A percentile compares a stretch with the other conserved stretches of the same genome.
Conservation (phyloP, 2,888 invertebrate species). For the Rosalia funebris region DNA sequence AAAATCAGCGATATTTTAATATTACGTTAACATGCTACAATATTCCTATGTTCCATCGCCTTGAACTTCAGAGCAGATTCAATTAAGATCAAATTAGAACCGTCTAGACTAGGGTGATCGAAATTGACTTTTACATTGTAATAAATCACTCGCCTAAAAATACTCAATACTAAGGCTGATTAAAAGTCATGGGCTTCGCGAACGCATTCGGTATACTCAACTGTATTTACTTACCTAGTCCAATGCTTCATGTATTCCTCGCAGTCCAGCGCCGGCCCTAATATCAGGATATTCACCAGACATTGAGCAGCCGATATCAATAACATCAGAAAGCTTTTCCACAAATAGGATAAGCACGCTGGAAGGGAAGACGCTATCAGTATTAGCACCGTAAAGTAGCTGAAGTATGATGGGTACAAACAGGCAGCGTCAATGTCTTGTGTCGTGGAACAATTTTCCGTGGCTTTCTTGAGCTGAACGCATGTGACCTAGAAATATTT, state of each 20-base stretch:
- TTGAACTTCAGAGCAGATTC: too few species aligned
- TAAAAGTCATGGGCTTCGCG: too few species aligned
- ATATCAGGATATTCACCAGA: conserved; percentile 68
- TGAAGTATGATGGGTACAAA: conserved; percentile 78
- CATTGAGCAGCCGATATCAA: conserved; percentile 72
- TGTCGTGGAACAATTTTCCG: conserved; percentile 56
- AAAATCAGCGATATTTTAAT: too few species aligned
- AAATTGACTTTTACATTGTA: too few species aligned
- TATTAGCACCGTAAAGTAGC: conserved; percentile 76
- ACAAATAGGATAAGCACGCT: conserved; percentile 76
- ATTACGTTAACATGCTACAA: too few species aligned
- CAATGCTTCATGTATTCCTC: conserved; percentile 66
- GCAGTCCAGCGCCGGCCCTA: conserved; percentile 68
- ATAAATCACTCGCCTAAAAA: too few species aligned
- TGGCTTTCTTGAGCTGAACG: conserved; percentile 48
- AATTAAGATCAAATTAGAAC: too few species aligned
- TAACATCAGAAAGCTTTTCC: conserved; percentile 73
- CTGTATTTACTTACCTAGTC: conserved; percentile 55
- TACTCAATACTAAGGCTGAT: too few species aligned
- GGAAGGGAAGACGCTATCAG: conserved; percentile 77
- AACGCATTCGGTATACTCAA: too few species aligned
- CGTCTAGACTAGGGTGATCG: too few species aligned
- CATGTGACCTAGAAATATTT: conserved; percentile 54
- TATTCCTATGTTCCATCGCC: too few species aligned
- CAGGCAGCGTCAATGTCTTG: conserved; percentile 65